A percentile compares a stretch with the other conserved stretches of the same genome.
These are phyloP conservation scores for Marmota flaviventris DNA, from an alignment of 2,113 vertebrate genomes.

Conservation along the genomic window DNA sequence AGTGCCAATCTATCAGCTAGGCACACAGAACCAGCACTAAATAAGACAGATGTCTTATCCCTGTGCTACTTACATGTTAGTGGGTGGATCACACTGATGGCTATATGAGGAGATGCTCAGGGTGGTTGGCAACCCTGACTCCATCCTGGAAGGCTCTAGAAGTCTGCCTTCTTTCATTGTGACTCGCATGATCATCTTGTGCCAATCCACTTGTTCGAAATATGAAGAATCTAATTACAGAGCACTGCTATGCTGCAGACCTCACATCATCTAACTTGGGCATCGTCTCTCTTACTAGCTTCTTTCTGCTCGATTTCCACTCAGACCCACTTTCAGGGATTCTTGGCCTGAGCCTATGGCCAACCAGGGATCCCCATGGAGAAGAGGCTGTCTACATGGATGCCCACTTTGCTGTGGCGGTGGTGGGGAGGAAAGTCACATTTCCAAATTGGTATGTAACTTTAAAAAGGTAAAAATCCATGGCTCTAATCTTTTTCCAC, in stretches of 20 bases:
- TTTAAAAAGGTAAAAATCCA: neutral
- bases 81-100: too few relatives aligned
- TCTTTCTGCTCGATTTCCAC: slow-evolving; percentile 5
- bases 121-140: neutral
- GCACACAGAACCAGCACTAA: neutral
- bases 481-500: neutral
- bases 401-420: neutral
- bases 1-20: neutral
- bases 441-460: slow-evolving; percentile 22
- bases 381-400: too few relatives aligned
- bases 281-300: neutral
- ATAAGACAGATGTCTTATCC: neutral
- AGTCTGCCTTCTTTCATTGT: neutral
- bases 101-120: neutral
- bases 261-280: neutral
- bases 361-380: neutral
- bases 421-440: neutral
- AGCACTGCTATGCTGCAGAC: neutral
- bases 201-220: neutral
- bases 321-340: neutral
- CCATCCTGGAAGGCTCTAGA: neutral
- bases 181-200: fast-evolving
- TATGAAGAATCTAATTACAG: neutral
- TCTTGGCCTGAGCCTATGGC: neutral
- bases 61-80: fast-evolving